phyloP scores from a whole-genome alignment of 1,140 invertebrate genomes.

The Bicyclus anynana region DNA sequence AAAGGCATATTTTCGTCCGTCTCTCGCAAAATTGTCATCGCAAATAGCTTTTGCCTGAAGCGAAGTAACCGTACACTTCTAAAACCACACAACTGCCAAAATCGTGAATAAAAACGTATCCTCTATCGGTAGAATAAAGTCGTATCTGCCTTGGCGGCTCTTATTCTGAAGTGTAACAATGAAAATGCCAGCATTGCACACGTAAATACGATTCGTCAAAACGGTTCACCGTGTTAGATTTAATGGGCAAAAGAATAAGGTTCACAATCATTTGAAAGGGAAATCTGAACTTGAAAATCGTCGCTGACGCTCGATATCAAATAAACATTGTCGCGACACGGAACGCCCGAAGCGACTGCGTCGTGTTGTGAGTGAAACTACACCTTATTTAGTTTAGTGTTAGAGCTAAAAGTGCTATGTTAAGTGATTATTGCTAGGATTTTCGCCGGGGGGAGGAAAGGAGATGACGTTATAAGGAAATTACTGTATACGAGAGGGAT shows the following conservation, averaged over 20 bases:
- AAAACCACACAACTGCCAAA: constrained; percentile 40
- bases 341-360: constrained; percentile 52
- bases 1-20: constrained; percentile 74
- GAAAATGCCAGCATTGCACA: constrained; percentile 72
- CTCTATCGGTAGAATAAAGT: constrained; percentile 19
- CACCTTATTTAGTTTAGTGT: constrained; percentile 23
- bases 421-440: constrained; percentile 58
- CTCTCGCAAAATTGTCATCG: constrained; percentile 74
- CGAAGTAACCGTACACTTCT: constrained; percentile 28
- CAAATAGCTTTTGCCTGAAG: constrained; percentile 72
- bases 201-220: constrained; percentile 67
- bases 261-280: constrained; percentile 57
- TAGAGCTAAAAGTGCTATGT: constrained; percentile 37
- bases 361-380: constrained; percentile 27
- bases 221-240: constrained; percentile 50
- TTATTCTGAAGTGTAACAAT: constrained; percentile 68
- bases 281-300: constrained; percentile 77
- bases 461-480: constrained; percentile 46
- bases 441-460: constrained; percentile 69
- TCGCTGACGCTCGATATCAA: constrained; percentile 76
- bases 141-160: constrained; percentile 13
- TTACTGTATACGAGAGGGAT: constrained; percentile 38
- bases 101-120: constrained; percentile 22
- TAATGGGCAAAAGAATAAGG: constrained; percentile 55
- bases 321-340: constrained; percentile 55